Percentiles rank a stretch among this genome's conserved stretches.
Evolutionary conservation across 2,797 vertebrate genomes (phyloP).

Genomic region (Bradypus variegatus): DNA sequence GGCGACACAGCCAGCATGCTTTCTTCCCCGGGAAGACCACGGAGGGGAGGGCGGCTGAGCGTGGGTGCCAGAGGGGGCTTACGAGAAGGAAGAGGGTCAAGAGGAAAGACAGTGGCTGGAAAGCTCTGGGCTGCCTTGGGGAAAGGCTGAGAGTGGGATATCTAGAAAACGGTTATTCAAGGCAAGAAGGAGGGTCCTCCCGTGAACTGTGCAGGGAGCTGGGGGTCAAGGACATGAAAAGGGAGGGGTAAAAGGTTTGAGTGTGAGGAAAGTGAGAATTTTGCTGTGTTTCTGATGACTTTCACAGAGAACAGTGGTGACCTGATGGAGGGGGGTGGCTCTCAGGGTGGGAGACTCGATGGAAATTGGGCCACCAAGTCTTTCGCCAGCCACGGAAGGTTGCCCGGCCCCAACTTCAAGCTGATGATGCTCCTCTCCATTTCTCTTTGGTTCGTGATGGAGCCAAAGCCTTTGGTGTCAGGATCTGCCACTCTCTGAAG

Average conservation of each 20-base stretch:
- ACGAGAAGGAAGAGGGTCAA: neutral
- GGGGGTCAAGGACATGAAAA: neutral
- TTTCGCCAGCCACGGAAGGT: neutral
- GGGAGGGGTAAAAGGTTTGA: neutral
- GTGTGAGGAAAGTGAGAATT: neutral
- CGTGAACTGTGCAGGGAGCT: neutral
- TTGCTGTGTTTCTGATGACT: neutral
- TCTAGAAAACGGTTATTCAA: neutral
- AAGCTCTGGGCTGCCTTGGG: neutral
- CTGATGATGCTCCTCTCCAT: fast-evolving
- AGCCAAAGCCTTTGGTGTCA: neutral
- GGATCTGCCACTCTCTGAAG: neutral
- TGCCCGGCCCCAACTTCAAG: neutral
- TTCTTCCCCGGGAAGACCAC: conserved; percentile 76
- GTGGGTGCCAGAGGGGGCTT: neutral
- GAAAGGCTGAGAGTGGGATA: neutral
- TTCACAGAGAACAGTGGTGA: neutral
- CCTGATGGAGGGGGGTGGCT: neutral
- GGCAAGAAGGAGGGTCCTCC: neutral
- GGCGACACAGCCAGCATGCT: conserved; percentile 80
- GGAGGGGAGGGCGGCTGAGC: conserved; percentile 43
- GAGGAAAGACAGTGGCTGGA: neutral
- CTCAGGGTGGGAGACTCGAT: neutral
- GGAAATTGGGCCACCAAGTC: neutral
- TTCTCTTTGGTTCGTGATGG: neutral